phyloP scores from a whole-genome alignment of 2,888 invertebrate genomes.

The Dasysyrphus tricinctus region DNA sequence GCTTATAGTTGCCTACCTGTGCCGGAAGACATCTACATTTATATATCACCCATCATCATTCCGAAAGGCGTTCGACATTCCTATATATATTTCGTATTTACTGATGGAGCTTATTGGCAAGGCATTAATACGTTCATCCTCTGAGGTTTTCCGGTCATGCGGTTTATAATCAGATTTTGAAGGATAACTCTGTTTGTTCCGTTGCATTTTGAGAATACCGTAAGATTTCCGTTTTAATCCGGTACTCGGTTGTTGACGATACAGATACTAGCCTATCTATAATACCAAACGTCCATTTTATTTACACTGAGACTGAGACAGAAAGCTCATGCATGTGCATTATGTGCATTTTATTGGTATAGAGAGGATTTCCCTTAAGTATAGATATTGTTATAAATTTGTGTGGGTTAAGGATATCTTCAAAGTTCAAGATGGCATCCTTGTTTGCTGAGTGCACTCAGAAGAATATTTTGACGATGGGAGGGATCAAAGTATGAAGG shows the following conservation, averaged over 20 bases:
- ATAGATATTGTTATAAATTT: background rate
- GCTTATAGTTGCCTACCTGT: background rate
- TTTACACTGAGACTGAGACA: slow-evolving; percentile 33
- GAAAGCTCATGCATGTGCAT: slow-evolving; percentile 26
- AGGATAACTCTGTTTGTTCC: slow-evolving; percentile 41
- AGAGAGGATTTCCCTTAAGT: background rate
- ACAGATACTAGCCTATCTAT: background rate
- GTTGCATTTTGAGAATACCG: slow-evolving; percentile 28
- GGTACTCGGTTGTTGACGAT: slow-evolving; percentile 17
- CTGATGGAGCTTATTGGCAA: slow-evolving; percentile 64
- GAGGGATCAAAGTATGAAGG: slow-evolving; percentile 12
- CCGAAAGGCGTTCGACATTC: slow-evolving; percentile 48
- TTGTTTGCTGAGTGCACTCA: slow-evolving; percentile 54
- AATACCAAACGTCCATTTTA: slow-evolving; percentile 14
- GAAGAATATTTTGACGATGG: slow-evolving; percentile 18
- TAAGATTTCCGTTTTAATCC: slow-evolving; percentile 51
- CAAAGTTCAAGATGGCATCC: slow-evolving; percentile 54
- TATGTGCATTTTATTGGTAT: background rate
- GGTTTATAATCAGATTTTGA: slow-evolving; percentile 66
- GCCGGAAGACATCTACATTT: background rate
- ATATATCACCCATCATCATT: background rate
- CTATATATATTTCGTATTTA: slow-evolving; percentile 53
- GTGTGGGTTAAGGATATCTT: slow-evolving; percentile 3
- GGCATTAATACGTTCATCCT: slow-evolving; percentile 69
- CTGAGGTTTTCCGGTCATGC: slow-evolving; percentile 73